These are phyloP conservation scores for Eilema caniola DNA, from an alignment of 2,888 invertebrate species.

Conservation along the genomic window DNA sequence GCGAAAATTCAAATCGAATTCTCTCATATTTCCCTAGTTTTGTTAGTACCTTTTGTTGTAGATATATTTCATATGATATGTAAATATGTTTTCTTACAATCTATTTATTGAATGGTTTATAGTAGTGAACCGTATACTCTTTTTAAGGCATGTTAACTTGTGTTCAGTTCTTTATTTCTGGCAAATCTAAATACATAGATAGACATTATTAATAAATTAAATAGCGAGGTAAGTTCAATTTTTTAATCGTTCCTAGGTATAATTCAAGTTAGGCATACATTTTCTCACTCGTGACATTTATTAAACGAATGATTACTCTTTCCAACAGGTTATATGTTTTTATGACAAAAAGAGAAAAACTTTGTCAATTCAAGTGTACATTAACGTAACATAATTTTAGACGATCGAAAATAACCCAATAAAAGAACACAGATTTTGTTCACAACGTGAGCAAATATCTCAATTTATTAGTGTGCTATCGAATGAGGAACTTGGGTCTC, in stretches of 20 bases:
- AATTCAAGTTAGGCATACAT: no score
- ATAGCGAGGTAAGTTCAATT: no score
- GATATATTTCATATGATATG: conserved; percentile 6
- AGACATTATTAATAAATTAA: no score
- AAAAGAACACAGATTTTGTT: conserved; percentile 46
- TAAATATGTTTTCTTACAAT: conserved; percentile 3
- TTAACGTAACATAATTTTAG: conserved; percentile 21
- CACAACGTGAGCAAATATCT: conserved; percentile 42
- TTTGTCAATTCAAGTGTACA: background rate
- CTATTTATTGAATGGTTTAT: background rate
- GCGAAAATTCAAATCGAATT: conserved; percentile 18
- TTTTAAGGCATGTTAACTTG: background rate
- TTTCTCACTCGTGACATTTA: no score
- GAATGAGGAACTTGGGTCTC: conserved; percentile 38
- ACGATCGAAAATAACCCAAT: conserved; percentile 35
- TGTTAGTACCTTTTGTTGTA: conserved; percentile 10
- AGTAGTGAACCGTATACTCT: background rate
- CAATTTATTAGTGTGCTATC: conserved; percentile 48
- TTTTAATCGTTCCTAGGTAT: no score
- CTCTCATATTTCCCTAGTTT: conserved; percentile 18
- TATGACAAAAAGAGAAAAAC: background rate
- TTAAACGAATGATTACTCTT: background rate
- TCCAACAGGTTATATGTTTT: background rate
- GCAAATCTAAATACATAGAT: no score
- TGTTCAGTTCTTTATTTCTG: no score